phyloP scores from a whole-genome alignment of 2,888 invertebrate species.

The Macaria notata region DNA sequence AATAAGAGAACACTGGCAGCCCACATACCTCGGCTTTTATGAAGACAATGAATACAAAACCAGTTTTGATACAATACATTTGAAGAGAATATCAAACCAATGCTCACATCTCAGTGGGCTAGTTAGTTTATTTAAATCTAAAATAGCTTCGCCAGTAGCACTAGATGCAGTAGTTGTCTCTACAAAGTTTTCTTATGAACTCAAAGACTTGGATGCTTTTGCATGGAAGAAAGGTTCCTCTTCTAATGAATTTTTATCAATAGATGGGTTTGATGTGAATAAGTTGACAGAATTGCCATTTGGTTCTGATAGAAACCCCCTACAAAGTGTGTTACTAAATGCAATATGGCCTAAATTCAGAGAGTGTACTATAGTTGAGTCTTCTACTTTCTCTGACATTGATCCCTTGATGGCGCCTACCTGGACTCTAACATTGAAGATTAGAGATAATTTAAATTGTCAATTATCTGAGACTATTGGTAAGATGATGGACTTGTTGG shows the following conservation, averaged over 20 bases:
- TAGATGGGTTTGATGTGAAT: conserved; percentile 75
- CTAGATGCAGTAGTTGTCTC: conserved; percentile 87
- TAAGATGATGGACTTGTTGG: conserved; percentile 86
- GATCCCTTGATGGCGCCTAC: conserved; percentile 90
- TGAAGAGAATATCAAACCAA: conserved; percentile 90
- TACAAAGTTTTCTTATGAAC: conserved; percentile 88
- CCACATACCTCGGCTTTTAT: conserved; percentile 90
- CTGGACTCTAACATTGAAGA: conserved; percentile 88
- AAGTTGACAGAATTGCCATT: conserved; percentile 86
- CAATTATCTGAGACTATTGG: conserved; percentile 89
- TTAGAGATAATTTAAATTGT: conserved; percentile 87
- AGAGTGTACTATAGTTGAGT: conserved; percentile 94
- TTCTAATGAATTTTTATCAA: conserved; percentile 72
- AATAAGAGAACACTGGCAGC: conserved; percentile 90
- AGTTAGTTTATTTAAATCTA: conserved; percentile 94
- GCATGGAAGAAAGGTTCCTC: conserved; percentile 83
- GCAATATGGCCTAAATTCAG: conserved; percentile 94
- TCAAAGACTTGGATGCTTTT: conserved; percentile 83
- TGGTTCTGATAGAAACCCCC: conserved; percentile 92
- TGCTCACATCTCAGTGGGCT: conserved; percentile 92
- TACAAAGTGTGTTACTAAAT: conserved; percentile 88
- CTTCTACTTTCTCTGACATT: conserved; percentile 93
- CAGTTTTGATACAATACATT: conserved; percentile 95
- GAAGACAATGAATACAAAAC: conserved; percentile 89
- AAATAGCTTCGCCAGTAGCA: conserved; percentile 85